These are phyloP conservation scores for Synergus umbraculus DNA, from an alignment of 2,888 invertebrate genomes.

Conservation along the genomic window DNA sequence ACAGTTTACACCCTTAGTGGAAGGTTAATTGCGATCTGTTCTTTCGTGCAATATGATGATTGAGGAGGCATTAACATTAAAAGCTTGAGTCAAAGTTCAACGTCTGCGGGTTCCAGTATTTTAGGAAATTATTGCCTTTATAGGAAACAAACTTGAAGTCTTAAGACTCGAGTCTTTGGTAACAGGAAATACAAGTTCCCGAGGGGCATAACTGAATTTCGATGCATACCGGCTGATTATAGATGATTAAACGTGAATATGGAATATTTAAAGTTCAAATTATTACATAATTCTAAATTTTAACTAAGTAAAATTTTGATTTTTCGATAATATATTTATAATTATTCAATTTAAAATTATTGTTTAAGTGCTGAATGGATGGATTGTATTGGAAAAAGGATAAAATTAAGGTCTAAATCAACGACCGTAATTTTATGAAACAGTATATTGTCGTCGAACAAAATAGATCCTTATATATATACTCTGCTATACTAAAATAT, in stretches of 20 bases:
- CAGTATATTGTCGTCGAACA: conserved; percentile 10
- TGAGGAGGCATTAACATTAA: background rate
- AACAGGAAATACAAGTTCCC: background rate
- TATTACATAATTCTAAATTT: background rate
- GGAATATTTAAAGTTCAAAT: background rate
- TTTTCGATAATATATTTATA: too few relatives aligned
- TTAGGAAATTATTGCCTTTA: background rate
- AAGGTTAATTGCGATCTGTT: background rate
- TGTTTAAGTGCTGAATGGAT: background rate
- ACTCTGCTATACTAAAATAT: conserved; percentile 5
- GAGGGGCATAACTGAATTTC: background rate
- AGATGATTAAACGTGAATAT: background rate
- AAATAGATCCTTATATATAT: conserved; percentile 20
- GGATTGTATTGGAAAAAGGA: background rate
- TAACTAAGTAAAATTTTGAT: too few relatives aligned
- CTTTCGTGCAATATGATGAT: conserved; percentile 7
- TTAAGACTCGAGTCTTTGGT: background rate
- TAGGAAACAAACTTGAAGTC: background rate
- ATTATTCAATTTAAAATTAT: too few relatives aligned
- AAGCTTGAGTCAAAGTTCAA: background rate
- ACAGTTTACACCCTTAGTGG: background rate
- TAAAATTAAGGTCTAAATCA: background rate
- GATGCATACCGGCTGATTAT: background rate
- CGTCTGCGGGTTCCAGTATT: background rate
- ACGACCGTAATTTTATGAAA: conserved; percentile 13